phyloP scores from a whole-genome alignment of 2,888 invertebrate species.

The Tuberolachnus salignus region DNA sequence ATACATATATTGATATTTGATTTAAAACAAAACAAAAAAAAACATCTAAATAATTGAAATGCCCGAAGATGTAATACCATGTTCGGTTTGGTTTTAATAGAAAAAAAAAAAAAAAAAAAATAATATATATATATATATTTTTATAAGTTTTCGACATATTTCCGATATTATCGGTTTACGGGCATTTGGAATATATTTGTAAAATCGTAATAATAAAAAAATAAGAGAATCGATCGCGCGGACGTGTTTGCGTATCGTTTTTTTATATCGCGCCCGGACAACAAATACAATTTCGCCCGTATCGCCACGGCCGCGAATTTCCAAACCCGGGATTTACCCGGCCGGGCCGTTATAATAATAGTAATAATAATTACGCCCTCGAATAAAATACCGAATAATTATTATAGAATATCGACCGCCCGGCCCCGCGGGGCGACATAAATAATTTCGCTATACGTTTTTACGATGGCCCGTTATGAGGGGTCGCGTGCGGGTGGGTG shows the following conservation, averaged over 20 bases:
- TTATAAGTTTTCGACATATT: no score
- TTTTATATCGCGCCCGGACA: no score
- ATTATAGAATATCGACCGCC: slow-evolving; percentile 22
- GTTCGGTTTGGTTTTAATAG: no score
- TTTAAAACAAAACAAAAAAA: not conserved
- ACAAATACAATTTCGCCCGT: no score
- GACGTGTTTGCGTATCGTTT: no score
- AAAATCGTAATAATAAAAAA: no score
- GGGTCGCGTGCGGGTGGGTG: slow-evolving; percentile 48
- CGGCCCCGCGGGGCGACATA: slow-evolving; percentile 2
- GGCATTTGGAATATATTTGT: no score
- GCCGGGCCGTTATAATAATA: not conserved
- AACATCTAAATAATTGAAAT: not conserved
- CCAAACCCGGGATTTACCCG: not conserved
- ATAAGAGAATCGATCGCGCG: no score
- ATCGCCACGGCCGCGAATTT: slow-evolving; percentile 5
- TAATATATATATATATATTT: no score
- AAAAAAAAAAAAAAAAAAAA: no score
- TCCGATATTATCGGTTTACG: no score
- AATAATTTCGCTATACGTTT: slow-evolving; percentile 52
- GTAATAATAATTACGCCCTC: no score
- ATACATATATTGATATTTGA: slow-evolving; percentile 10
- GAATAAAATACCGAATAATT: slow-evolving; percentile 35
- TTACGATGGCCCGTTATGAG: slow-evolving; percentile 51
- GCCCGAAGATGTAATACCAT: not conserved